Base-by-base conservation (phyloP, 1,140 invertebrate genomes). In the Caerostris extrusa region DNA sequence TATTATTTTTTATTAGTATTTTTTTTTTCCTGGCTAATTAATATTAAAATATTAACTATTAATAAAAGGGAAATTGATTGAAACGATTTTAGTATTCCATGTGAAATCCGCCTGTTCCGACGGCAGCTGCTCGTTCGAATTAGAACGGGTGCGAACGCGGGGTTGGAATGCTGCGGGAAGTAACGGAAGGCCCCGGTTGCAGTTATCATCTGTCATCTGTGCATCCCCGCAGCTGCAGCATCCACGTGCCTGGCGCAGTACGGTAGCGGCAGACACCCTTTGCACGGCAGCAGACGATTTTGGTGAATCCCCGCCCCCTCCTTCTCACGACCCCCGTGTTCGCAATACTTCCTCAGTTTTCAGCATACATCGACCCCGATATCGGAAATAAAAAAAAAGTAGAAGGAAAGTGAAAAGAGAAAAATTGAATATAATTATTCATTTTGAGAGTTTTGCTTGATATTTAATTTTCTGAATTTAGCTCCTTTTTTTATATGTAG, bases 301-400 rank as follows among this genome's bases (percentile, higher is more conserved):
- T 55, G 83, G n/a, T 58, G n/a, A 5, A n/a, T 12, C 58, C 86
- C 86, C 60, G 8, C 7, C 61, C 19, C 86, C 17, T 5, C n/a
- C 8, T 85, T 58, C 83, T 50, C 55, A n/a, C n/a, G 12, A 57
- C 19, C 86, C 86, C 61, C 86, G 7, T 88, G 7, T 69, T 58
- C 61, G 19, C 55, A 64, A 61, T 50, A 88, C 61, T 88, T 88
- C 86, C 86, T 88, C 86, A 17, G 86, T 88, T 88, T 88, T 88
- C 50, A 88, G 86, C 86, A 88, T 88, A 88, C 86, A 67, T 88
- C 86, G 86, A 88, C 86, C 86, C 86, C 86, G 17, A 64, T 88
- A 85, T 85, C 55, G 82, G 14, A 58, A 57, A 17, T 85, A 85
- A 85, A 85, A 58, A 85, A 58, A 58, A 34, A 34, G 12, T 34